Evolutionary conservation across 1,140 invertebrate species (phyloP).

Genomic region (Formica exsecta): DNA sequence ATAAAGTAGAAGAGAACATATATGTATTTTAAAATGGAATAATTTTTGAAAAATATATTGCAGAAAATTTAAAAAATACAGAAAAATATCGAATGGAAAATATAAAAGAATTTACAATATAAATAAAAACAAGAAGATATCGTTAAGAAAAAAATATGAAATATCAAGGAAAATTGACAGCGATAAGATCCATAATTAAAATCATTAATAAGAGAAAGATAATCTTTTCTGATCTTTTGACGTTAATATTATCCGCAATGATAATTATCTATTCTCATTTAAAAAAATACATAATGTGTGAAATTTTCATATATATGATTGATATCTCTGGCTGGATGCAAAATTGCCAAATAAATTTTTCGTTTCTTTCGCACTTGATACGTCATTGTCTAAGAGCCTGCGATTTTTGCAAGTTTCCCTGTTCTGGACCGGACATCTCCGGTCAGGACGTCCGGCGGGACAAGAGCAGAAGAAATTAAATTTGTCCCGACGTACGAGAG

Average conservation of each 20-base stretch:
- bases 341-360: slow-evolving; percentile 34
- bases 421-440: slow-evolving; percentile 45
- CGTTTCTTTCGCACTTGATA: slow-evolving; percentile 5
- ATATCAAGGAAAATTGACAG: neutral
- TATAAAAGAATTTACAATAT: neutral
- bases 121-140: neutral
- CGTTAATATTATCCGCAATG: slow-evolving; percentile 4
- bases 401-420: slow-evolving; percentile 27
- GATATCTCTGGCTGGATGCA: neutral
- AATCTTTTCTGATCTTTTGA: neutral
- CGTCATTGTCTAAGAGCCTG: slow-evolving; percentile 31
- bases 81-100: neutral
- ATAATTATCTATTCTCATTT: neutral
- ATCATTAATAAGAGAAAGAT: neutral
- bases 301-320: neutral
- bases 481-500: slow-evolving; percentile 68
- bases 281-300: neutral
- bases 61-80: neutral
- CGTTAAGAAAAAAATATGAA: neutral
- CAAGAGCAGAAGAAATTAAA: slow-evolving; percentile 74
- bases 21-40: neutral
- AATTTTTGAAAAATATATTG: neutral
- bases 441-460: slow-evolving; percentile 33
- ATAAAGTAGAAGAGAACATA: neutral
- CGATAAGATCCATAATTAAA: neutral